These are phyloP conservation scores for Trypoxylus dichotomus DNA, from an alignment of 1,140 invertebrate genomes.

Conservation along the genomic window DNA sequence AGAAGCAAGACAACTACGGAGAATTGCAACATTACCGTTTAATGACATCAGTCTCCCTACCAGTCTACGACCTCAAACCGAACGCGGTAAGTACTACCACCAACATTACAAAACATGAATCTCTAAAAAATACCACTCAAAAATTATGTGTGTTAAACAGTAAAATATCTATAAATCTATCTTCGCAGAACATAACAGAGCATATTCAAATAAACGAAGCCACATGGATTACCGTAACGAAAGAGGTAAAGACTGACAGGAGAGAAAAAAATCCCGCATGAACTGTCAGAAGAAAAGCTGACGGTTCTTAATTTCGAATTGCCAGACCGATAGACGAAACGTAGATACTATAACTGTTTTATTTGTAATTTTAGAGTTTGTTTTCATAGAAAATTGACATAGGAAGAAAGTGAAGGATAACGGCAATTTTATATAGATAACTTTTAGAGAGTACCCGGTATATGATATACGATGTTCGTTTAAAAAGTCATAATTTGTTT, in stretches of 20 bases:
- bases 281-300: neutral
- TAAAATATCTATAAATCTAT: slow-evolving; percentile 11
- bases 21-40: slow-evolving; percentile 58
- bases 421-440: too few species aligned
- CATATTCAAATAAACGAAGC: slow-evolving; percentile 90
- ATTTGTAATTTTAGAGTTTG: neutral
- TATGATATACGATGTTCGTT: neutral
- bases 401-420: neutral
- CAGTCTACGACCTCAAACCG: slow-evolving; percentile 70
- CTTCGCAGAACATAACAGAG: slow-evolving; percentile 88
- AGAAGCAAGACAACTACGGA: slow-evolving; percentile 51
- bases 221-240: slow-evolving; percentile 85
- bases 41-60: slow-evolving; percentile 77
- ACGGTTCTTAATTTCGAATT: neutral
- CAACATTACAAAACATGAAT: neutral
- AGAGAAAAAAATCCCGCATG: neutral
- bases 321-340: neutral
- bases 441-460: neutral
- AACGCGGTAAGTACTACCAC: slow-evolving; percentile 59
- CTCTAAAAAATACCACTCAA: neutral
- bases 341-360: neutral
- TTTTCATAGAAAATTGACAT: neutral
- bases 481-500: neutral
- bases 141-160: slow-evolving; percentile 34
- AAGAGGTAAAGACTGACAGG: slow-evolving; percentile 70